Evolutionary conservation across 1,140 invertebrate species (phyloP).

Genomic region (Cyrtorhinus lividipennis): DNA sequence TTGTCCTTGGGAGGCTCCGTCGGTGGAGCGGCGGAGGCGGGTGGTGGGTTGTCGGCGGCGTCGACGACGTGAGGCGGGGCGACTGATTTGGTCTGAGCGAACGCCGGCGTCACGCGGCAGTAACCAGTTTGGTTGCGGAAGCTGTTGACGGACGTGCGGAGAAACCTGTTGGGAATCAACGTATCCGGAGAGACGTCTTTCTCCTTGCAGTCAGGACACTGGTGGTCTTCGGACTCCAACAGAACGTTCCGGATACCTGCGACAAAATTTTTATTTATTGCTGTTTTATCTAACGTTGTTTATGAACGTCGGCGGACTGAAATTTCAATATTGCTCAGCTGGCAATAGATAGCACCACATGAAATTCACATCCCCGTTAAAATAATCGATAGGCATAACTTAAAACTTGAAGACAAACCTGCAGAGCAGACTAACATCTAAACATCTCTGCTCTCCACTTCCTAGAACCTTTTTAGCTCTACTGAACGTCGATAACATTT

Average conservation of each 20-base stretch:
- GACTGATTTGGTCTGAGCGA: background rate
- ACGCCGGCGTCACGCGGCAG: constrained; percentile 24
- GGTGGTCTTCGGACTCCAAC: constrained; percentile 82
- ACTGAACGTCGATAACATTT: no score
- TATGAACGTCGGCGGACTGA: no score
- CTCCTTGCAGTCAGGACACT: constrained; percentile 86
- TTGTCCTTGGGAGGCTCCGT: background rate
- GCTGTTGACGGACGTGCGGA: constrained; percentile 70
- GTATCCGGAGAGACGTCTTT: constrained; percentile 83
- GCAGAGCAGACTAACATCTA: no score
- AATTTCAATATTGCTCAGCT: no score
- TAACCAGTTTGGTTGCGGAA: constrained; percentile 87
- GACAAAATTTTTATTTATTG: no score
- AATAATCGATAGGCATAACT: no score
- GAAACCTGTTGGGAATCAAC: constrained; percentile 81
- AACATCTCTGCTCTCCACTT: no score
- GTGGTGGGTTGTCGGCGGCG: background rate
- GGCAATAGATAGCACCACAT: no score
- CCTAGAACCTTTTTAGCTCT: no score
- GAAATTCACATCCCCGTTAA: no score
- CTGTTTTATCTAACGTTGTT: no score
- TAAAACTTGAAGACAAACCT: no score
- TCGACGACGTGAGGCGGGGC: background rate
- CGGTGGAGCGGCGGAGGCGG: background rate
- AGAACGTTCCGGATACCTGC: constrained; percentile 72